Evolutionary conservation across 2,888 invertebrate species (phyloP), one percentile per base, ranked within the genome.

Genomic region (Netelia inedita): DNA sequence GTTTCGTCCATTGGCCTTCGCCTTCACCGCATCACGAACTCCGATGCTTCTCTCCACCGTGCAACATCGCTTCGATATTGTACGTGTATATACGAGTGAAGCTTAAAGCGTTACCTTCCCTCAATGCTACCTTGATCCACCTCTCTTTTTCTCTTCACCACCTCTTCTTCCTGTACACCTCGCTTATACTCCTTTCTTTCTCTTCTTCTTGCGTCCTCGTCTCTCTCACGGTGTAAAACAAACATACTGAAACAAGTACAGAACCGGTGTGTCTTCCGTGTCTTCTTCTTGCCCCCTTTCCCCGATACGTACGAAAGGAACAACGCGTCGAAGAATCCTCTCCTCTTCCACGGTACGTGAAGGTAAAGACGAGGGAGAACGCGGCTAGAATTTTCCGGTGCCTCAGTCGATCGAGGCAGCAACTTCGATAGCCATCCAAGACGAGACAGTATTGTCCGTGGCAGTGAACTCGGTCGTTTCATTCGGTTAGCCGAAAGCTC

Each of bases 1-100:
- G 93, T 93, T 93, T 91, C 90, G 89, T 89, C 85, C 84, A 83
- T 87, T 83, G 85, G 76, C 82, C 83, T 84, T 85, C 88, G 89
- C 86, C 88, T 88, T 88, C 82, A 73, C 76, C 85, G 85, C 83
- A 79, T 78, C 76, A 71, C 79, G 75, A 79, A 79, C 76, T 86
- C 82, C 69, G 83, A 53, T 72, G 41, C 66, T 59, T 79, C 69
- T 46, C 23, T 59, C 41, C 21, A 55, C 55, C 46, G 35, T 69
- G 63, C 79, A 82, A 72, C 73, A 50, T 28, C n/a, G 63, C 72
- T 23, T 28, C 19, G 41, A 57, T 41, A 59, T 41, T 21, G 16
- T 57, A 43, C 16, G 41, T 72, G 1, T 1, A 28, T 28, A 23
- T 28, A 35, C 35, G 16, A 16, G 9, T 5, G 55, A 72, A 28